A percentile compares a stretch with the other conserved stretches of the same genome.
Conservation (phyloP, 2,113 vertebrate species). For the pig (Sus scrofa) region DNA sequence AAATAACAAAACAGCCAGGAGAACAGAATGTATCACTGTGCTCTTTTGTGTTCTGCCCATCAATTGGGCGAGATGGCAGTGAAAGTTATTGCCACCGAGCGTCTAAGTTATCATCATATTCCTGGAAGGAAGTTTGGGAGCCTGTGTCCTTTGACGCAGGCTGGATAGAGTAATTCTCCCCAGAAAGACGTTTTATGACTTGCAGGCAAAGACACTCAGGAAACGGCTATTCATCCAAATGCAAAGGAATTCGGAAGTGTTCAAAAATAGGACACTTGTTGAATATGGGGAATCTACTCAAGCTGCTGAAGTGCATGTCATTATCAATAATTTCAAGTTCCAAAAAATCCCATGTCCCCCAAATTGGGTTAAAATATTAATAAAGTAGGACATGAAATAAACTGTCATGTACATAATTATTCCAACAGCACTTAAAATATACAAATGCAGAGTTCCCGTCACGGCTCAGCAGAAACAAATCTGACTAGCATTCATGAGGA, state of each 20-base stretch:
- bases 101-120: not conserved
- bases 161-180: not conserved
- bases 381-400: slow-evolving; percentile 58
- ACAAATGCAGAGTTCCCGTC: not conserved
- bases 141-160: not conserved
- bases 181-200: not conserved
- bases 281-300: not conserved
- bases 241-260: not conserved
- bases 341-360: not conserved
- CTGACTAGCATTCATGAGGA: too few species aligned
- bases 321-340: slow-evolving; percentile 54
- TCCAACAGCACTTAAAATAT: slow-evolving; percentile 40
- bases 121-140: not conserved
- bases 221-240: not conserved
- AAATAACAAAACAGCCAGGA: not conserved
- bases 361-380: slow-evolving; percentile 15
- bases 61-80: not conserved
- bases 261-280: not conserved
- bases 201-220: not conserved
- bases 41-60: not conserved
- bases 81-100: not conserved
- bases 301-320: fast-evolving
- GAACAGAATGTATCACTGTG: not conserved
- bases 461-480: too few species aligned
- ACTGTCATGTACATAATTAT: slow-evolving; percentile 49